A percentile compares a stretch with the other conserved stretches of the same genome.
These are phyloP conservation scores for Zaprionus nigranus DNA, from an alignment of 1,140 invertebrate genomes.

Conservation along the genomic window DNA sequence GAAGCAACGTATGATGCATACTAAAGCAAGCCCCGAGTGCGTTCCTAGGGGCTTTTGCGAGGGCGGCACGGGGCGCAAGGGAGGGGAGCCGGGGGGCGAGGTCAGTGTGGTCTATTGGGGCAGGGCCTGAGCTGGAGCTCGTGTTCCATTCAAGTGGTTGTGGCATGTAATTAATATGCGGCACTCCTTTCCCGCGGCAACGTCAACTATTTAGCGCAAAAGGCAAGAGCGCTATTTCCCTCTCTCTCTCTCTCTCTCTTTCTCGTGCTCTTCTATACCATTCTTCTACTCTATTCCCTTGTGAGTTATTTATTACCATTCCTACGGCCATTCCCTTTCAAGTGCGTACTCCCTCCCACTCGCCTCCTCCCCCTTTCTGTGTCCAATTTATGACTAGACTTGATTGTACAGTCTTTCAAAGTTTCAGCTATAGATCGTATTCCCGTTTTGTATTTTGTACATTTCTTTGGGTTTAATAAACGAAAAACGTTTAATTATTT, in stretches of 20 bases:
- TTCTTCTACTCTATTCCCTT: slow-evolving; percentile 13
- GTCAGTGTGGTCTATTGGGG: slow-evolving; percentile 8
- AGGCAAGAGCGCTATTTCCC: slow-evolving; percentile 35
- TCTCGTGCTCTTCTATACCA: background rate
- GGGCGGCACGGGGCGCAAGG: background rate
- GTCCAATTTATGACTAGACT: slow-evolving; percentile 6
- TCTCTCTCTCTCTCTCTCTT: background rate
- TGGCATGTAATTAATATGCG: slow-evolving; percentile 75
- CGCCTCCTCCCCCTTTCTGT: background rate
- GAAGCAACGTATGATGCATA: slow-evolving; percentile 47
- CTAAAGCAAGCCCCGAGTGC: slow-evolving; percentile 35
- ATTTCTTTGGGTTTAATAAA: background rate
- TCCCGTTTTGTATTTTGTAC: background rate
- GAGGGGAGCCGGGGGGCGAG: background rate
- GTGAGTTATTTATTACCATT: slow-evolving; percentile 36
- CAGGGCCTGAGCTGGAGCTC: slow-evolving; percentile 30
- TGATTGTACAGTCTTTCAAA: slow-evolving; percentile 9
- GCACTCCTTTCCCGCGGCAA: slow-evolving; percentile 62
- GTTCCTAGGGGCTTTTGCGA: background rate
- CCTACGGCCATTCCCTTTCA: slow-evolving; percentile 35
- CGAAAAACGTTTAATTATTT: slow-evolving; percentile 8
- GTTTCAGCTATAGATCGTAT: slow-evolving; percentile 14
- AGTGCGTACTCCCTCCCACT: background rate
- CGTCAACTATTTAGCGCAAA: slow-evolving; percentile 58
- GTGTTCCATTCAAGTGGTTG: slow-evolving; percentile 59